Base-by-base conservation (phyloP, 2,888 invertebrate genomes). In the Lasioglossum zephyrum region DNA sequence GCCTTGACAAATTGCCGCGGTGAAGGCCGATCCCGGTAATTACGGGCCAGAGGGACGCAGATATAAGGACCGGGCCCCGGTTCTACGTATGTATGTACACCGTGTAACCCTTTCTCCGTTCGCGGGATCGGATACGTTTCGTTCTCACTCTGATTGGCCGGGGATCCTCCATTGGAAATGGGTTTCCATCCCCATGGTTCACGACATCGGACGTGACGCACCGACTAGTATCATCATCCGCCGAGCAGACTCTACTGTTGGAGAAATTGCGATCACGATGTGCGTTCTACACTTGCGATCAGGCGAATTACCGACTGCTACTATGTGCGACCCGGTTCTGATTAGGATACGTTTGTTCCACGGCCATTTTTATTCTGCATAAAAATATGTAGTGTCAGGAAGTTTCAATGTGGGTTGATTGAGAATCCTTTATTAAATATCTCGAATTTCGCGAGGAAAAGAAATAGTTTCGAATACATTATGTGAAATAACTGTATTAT, bases 1-100 rank as follows among this genome's bases (percentile, higher is more conserved):
- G 94, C 94, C 95, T 95, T 95, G 94, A 95, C 95, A 95, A 95
- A 95, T 95, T 94, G 94, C 95, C 91, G 92, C 92, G 93, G 92
- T 93, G 94, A 95, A 94, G 94, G 94, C 94, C 94, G 94, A 92
- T 90, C 93, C 91, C 89, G 92, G 94, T 95, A 95, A 95, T 95
- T 95, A 95, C 93, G 93, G 94, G 92, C 91, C 92, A 92, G 88
- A 86, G 87, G 87, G 87, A 91, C 90, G 89, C 86, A 81, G 90
- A 90, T 90, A 80, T 86, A 89, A 88, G 89, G 88, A 87, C 87
- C 84, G 73, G 70, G n/a, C 73, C 47, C 85, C 82, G 77, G 60
- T 53, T 53, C 53, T 53, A 53, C 53, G 53, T 22, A 57, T 44
- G 53, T 22, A 57, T 44, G 66, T 36, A 60, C 39, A 73, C 60